phyloP scores from a whole-genome alignment of 2,113 vertebrate genomes.

The Scalopus aquaticus region DNA sequence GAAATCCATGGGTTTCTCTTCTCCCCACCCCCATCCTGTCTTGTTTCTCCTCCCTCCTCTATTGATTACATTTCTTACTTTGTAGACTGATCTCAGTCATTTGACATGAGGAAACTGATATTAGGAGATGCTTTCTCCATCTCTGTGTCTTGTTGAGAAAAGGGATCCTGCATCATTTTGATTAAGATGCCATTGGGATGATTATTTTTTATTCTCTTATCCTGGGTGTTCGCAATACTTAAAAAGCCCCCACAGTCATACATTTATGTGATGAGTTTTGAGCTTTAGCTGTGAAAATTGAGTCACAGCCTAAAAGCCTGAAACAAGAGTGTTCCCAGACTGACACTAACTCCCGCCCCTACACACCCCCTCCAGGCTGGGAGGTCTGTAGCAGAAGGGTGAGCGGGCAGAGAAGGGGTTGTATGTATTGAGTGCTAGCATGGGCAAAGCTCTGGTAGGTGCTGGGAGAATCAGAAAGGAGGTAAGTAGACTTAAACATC shows the following conservation, averaged over 20 bases:
- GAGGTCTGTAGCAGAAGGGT: conserved; percentile 6
- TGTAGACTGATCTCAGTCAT: conserved; percentile 36
- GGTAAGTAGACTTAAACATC: not conserved
- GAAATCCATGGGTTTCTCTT: not conserved
- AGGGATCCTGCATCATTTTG: conserved; percentile 69
- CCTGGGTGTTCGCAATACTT: conserved; percentile 58
- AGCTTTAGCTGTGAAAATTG: conserved; percentile 61
- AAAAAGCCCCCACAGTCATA: conserved; percentile 44
- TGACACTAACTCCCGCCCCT: not conserved
- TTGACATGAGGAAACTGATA: conserved; percentile 59
- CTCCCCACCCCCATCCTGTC: not conserved
- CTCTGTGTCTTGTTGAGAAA: conserved; percentile 45
- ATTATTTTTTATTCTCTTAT: conserved; percentile 74
- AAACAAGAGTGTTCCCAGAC: conserved; percentile 25
- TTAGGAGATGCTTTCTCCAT: conserved; percentile 56
- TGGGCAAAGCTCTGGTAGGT: not conserved
- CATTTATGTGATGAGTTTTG: conserved; percentile 72
- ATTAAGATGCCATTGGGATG: conserved; percentile 70
- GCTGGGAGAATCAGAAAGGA: conserved; percentile 6
- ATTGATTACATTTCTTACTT: conserved; percentile 36
- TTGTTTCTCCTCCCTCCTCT: not conserved
- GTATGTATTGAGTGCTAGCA: not conserved
- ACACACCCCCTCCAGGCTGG: not conserved
- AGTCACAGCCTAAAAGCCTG: conserved; percentile 60
- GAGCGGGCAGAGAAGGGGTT: not conserved